These are phyloP conservation scores for Chloroclysta siterata DNA, from an alignment of 2,888 invertebrate species.

Conservation along the genomic window DNA sequence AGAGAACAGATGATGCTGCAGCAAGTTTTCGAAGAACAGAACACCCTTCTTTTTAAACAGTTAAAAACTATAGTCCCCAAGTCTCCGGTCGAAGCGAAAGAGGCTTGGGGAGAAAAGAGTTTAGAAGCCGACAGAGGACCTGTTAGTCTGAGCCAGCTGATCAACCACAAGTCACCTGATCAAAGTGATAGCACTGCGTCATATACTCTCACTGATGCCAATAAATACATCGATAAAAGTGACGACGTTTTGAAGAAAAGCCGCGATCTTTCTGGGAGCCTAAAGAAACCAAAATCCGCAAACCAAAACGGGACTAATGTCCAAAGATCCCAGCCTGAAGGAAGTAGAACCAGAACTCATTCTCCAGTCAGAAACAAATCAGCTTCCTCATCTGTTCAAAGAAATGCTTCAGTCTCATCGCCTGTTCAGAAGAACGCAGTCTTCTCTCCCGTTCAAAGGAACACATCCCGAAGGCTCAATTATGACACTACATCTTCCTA, in stretches of 20 bases:
- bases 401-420: conserved; percentile 42
- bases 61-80: conserved; percentile 74
- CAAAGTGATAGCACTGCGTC: conserved; percentile 55
- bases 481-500: conserved; percentile 72
- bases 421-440: conserved; percentile 41
- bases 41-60: conserved; percentile 83
- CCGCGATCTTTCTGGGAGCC: conserved; percentile 64
- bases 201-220: conserved; percentile 66
- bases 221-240: conserved; percentile 66
- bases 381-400: neutral
- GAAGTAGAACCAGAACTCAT: conserved; percentile 56
- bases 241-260: conserved; percentile 70
- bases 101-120: conserved; percentile 69
- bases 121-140: conserved; percentile 62
- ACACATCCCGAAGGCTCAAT: conserved; percentile 60
- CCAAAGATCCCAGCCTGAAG: conserved; percentile 47
- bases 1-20: conserved; percentile 86
- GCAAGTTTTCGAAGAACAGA: conserved; percentile 87
- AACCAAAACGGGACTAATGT: conserved; percentile 45
- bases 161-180: conserved; percentile 61
- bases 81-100: conserved; percentile 65
- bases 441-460: conserved; percentile 51
- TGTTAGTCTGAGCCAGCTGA: conserved; percentile 75
- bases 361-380: conserved; percentile 53
- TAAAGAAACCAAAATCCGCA: conserved; percentile 54